Conservation (phyloP, 2,113 vertebrate genomes). For the Apteryx mantelli region DNA sequence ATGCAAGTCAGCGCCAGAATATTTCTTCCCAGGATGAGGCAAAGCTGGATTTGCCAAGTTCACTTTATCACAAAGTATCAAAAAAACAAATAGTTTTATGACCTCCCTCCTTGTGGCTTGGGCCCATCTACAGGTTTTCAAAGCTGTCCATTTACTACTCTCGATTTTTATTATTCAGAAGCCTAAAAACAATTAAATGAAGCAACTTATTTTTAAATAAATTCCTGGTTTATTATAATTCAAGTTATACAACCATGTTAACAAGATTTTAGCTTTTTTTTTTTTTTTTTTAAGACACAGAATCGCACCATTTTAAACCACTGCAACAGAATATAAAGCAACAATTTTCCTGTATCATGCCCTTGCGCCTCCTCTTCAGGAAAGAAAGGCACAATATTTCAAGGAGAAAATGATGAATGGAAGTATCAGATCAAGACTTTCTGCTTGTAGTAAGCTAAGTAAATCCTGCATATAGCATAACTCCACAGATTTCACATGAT, state of each 20-base stretch:
- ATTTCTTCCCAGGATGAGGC: neutral
- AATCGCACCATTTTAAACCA: neutral
- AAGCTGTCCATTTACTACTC: neutral
- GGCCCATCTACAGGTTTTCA: neutral
- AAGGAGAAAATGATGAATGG: neutral
- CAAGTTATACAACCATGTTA: neutral
- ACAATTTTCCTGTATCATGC: neutral
- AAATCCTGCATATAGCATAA: neutral
- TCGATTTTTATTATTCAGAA: neutral
- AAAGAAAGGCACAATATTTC: neutral
- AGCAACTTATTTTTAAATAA: neutral
- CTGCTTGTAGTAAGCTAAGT: neutral
- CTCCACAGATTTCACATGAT: neutral
- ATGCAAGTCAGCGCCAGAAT: neutral
- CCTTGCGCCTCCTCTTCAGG: neutral
- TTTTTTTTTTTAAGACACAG: neutral
- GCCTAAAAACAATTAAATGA: neutral
- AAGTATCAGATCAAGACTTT: neutral
- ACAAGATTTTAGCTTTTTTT: neutral
- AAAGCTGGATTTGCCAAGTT: neutral
- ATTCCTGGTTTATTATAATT: constrained; percentile 14
- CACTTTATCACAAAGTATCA: neutral
- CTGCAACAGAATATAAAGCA: neutral
- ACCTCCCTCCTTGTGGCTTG: neutral
- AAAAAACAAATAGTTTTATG: neutral